Evolutionary conservation across 2,888 invertebrate genomes (phyloP), one percentile per base, ranked within the genome.

Genomic region (Poecilus cupreus): DNA sequence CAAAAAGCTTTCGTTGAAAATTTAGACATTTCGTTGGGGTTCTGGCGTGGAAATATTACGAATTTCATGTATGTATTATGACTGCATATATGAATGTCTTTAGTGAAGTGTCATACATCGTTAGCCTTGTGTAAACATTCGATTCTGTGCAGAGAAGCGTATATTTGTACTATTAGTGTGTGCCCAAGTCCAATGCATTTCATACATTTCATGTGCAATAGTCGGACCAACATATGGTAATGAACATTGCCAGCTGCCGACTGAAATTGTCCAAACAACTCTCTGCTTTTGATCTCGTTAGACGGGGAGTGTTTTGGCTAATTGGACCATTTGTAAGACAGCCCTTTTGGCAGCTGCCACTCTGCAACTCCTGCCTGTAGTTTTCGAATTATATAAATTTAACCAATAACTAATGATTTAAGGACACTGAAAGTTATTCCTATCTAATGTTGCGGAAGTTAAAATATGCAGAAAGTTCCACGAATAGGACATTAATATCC

Each of bases 51-150:
- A 32, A 32, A 32, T 32, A 32, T 3, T 32, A 3, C 5, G 32
- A 32, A 32, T 32, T 32, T 32, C 5, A 32, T 32, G 32, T 8
- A 32, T 32, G 4, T 3, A 32, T 32, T 32, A 32, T 32, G 5
- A 8, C 8, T 22, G 54, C 54, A 54, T 54, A 54, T 22, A 54
- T 54, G 54, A 18, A 54, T 54, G 54, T 54, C 54, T 54, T 54
- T 54, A 54, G 32, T 32, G 8, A 32, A 32, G 32, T 32, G 32
- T 32, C 32, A 32, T 20, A 54, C 22, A 54, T 22, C 18, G 54
- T 54, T 54, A 54, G 54, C 3, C 22, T 54, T 54, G 20, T 22
- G 54, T 20, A 54, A 54, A 22, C 54, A 18, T 32, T 32, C 32
- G 32, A 32, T 32, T 32, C 32, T 32, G 32, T 43, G 3, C 43